These are phyloP conservation scores for Phragmatobia fuliginosa DNA, from an alignment of 2,888 invertebrate genomes.

Conservation along the genomic window DNA sequence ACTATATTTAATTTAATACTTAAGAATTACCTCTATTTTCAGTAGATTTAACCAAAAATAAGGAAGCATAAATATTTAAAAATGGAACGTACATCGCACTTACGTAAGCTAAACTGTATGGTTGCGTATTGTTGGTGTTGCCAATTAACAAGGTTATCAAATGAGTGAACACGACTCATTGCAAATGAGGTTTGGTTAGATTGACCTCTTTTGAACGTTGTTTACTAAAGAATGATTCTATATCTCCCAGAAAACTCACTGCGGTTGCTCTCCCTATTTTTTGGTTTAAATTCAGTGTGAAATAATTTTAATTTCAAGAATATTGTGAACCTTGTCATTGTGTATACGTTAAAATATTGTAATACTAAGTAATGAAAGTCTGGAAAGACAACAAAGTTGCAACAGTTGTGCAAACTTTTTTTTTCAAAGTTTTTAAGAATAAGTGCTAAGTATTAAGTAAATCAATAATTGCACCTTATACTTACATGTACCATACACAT, in stretches of 20 bases:
- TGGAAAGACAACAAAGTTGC: no score
- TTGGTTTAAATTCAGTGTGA: background rate
- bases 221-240: constrained; percentile 7
- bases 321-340: no score
- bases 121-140: constrained; percentile 49
- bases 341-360: no score
- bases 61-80: constrained; percentile 20
- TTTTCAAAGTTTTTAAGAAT: no score
- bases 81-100: constrained; percentile 48
- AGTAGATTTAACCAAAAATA: constrained; percentile 16
- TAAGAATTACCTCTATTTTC: background rate
- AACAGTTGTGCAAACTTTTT: no score
- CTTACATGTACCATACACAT: no score
- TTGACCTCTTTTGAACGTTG: constrained; percentile 51
- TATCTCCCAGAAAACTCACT: background rate
- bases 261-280: background rate
- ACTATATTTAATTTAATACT: background rate
- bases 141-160: constrained; percentile 54
- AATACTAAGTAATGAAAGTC: no score
- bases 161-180: constrained; percentile 34
- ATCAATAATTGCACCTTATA: no score
- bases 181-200: constrained; percentile 47
- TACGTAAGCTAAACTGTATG: constrained; percentile 44
- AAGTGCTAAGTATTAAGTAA: no score
- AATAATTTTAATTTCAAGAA: background rate